Evolutionary conservation across 2,888 invertebrate species (phyloP).

Genomic region (Eulithis prunata): DNA sequence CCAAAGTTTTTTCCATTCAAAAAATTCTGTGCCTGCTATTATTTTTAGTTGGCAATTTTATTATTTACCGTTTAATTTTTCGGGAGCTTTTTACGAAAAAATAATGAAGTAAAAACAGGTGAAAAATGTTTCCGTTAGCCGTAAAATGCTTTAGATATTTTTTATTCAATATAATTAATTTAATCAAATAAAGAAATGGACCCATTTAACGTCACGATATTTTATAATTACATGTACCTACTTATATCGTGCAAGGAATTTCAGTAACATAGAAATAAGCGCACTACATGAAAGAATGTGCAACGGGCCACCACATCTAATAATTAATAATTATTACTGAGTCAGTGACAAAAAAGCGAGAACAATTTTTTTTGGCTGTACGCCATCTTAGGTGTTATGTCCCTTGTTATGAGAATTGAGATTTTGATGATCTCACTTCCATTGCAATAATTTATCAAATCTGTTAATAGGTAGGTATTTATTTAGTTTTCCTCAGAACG

Average conservation of each 20-base stretch:
- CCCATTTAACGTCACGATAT: not conserved
- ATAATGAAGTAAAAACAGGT: not conserved
- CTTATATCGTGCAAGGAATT: not conserved
- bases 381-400: no score
- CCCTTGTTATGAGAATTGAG: no score
- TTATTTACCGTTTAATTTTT: conserved; percentile 9
- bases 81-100: not conserved
- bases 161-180: not conserved
- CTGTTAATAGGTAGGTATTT: no score
- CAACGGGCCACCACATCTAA: conserved; percentile 39
- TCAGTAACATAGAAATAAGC: conserved; percentile 7
- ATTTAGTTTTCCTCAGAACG: no score
- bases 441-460: no score
- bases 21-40: conserved; percentile 43
- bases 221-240: not conserved
- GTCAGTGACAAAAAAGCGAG: conserved; percentile 19
- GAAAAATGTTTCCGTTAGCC: not conserved
- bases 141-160: conserved; percentile 1
- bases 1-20: conserved; percentile 5
- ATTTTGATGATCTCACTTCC: no score
- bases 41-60: conserved; percentile 35
- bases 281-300: conserved; percentile 50
- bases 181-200: not conserved
- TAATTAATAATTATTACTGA: conserved; percentile 11
- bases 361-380: no score